Evolutionary conservation across 2,888 invertebrate species (phyloP).

Genomic region (Stenodema calcarata): DNA sequence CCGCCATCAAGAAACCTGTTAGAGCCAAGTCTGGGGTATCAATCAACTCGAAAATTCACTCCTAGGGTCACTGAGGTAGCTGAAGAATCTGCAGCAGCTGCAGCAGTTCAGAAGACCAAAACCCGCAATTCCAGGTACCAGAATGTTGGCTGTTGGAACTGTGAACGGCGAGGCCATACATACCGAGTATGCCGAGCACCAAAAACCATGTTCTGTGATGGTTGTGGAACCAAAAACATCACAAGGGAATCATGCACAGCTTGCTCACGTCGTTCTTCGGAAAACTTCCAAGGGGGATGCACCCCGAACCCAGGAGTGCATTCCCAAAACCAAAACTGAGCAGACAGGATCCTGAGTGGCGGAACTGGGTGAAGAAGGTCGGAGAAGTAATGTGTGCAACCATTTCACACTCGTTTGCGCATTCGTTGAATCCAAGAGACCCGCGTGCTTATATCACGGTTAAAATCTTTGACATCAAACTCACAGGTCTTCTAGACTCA

Average conservation of each 20-base stretch:
- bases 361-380: neutral
- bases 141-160: constrained; percentile 37
- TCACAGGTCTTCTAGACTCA: constrained; percentile 3
- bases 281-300: constrained; percentile 26
- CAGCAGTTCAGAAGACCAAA: neutral
- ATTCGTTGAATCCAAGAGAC: neutral
- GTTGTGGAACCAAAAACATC: constrained; percentile 10
- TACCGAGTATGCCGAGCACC: constrained; percentile 16
- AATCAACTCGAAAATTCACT: too few species aligned
- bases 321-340: neutral
- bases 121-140: neutral
- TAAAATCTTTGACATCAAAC: neutral
- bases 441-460: neutral
- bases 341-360: neutral
- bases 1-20: neutral
- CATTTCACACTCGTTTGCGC: neutral
- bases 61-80: neutral
- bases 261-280: neutral
- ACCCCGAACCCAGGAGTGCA: neutral
- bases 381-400: neutral
- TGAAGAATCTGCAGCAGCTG: neutral
- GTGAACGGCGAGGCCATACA: constrained; percentile 24
- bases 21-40: constrained; percentile 53
- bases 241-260: neutral
- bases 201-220: constrained; percentile 11